Conservation (phyloP, 2,113 vertebrate species). For the Pteropus alecto region DNA sequence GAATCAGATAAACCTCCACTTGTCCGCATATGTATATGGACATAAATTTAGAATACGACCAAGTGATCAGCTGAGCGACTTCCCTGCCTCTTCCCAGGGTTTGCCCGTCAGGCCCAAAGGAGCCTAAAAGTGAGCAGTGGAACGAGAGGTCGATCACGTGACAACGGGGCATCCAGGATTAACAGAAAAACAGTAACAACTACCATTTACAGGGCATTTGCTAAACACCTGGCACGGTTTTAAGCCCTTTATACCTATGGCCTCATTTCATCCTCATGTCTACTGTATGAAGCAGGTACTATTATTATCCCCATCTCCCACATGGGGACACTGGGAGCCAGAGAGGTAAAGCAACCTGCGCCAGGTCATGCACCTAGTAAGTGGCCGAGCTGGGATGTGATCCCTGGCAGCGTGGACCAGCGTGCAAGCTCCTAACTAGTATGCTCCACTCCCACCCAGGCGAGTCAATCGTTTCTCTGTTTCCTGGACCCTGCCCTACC, state of each 20-base stretch:
- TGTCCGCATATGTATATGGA: neutral
- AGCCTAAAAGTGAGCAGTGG: neutral
- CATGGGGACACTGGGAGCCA: neutral
- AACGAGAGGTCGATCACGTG: neutral
- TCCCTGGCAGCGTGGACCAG: accelerated
- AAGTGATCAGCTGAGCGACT: neutral
- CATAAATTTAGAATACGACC: neutral
- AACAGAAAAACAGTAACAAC: accelerated
- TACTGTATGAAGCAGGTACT: neutral
- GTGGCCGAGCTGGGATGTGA: neutral
- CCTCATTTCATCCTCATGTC: neutral
- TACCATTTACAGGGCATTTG: neutral
- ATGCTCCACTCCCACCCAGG: accelerated
- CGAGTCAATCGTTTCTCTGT: neutral
- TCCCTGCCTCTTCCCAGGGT: neutral
- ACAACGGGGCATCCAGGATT: neutral
- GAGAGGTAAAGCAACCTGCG: neutral
- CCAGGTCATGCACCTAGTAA: accelerated
- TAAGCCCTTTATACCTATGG: neutral
- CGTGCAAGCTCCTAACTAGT: neutral
- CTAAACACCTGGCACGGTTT: neutral
- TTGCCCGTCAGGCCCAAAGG: neutral
- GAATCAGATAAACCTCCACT: neutral
- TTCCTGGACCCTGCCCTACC: neutral
- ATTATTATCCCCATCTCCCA: neutral